A percentile compares a stretch with the other conserved stretches of the same genome.
These are phyloP conservation scores for Cheilosia urbana DNA, from an alignment of 2,888 invertebrate species.

Conservation along the genomic window DNA sequence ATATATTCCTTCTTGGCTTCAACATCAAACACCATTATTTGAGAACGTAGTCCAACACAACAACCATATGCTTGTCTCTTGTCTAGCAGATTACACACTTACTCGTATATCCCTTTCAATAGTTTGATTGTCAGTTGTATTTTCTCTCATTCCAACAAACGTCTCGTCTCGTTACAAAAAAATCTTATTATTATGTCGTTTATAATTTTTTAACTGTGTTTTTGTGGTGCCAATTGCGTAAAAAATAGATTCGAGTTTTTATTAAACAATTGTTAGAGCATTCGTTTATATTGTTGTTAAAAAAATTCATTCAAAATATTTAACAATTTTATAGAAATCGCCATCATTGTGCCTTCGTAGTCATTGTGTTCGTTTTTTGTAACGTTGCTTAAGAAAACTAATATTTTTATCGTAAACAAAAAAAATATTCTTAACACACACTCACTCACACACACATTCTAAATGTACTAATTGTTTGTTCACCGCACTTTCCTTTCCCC, in stretches of 20 bases:
- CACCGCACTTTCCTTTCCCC: slow-evolving; percentile 20
- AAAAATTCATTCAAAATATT: neutral
- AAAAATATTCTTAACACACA: slow-evolving; percentile 1
- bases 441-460: slow-evolving; percentile 10
- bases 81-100: slow-evolving; percentile 10
- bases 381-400: slow-evolving; percentile 50
- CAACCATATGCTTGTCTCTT: slow-evolving; percentile 49
- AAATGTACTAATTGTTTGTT: slow-evolving; percentile 41
- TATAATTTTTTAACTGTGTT: slow-evolving; percentile 48
- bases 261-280: slow-evolving; percentile 17
- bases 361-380: slow-evolving; percentile 37
- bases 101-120: slow-evolving; percentile 2
- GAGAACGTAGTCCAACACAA: neutral
- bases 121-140: slow-evolving; percentile 35
- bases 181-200: slow-evolving; percentile 28
- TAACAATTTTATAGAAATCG: slow-evolving; percentile 12
- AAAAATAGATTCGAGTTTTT: neutral
- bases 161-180: slow-evolving; percentile 20
- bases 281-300: slow-evolving; percentile 7
- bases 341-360: slow-evolving; percentile 56
- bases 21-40: neutral
- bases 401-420: slow-evolving; percentile 18
- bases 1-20: neutral
- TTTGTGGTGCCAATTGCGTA: slow-evolving; percentile 60
- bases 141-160: slow-evolving; percentile 48